Percentiles rank a stretch among this genome's conserved stretches.
Conservation (phyloP, 2,888 invertebrate species). For the Gymnocheta viridis region DNA sequence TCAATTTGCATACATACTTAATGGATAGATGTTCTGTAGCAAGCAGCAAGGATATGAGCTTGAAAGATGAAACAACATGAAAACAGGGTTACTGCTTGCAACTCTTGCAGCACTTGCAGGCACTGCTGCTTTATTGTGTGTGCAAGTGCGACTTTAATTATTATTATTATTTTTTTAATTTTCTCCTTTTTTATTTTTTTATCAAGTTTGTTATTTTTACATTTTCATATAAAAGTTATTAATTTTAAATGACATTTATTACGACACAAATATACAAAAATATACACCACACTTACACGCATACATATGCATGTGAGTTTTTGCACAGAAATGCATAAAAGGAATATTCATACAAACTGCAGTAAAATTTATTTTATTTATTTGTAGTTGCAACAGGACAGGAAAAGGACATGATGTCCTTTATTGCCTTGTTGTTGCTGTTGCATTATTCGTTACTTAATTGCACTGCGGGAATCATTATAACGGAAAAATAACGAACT, state of each 20-base stretch:
- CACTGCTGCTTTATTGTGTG: not conserved
- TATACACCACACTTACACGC: not conserved
- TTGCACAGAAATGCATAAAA: not conserved
- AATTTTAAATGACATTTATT: constrained; percentile 74
- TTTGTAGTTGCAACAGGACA: constrained; percentile 43
- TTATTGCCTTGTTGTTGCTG: constrained; percentile 51
- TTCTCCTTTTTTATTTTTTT: constrained; percentile 5
- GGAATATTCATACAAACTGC: constrained; percentile 51
- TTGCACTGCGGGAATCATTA: constrained; percentile 70
- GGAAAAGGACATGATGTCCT: constrained; percentile 65
- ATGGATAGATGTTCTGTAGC: constrained; percentile 3
- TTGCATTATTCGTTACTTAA: constrained; percentile 64
- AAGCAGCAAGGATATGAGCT: constrained; percentile 30
- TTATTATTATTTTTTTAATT: constrained; percentile 36
- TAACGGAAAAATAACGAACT: constrained; percentile 65
- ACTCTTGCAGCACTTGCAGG: not conserved
- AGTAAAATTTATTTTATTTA: constrained; percentile 15
- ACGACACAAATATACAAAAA: constrained; percentile 49
- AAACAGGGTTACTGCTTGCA: constrained; percentile 21
- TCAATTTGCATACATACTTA: constrained; percentile 55
- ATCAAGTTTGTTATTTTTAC: constrained; percentile 51
- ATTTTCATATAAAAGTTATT: constrained; percentile 71
- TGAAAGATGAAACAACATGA: constrained; percentile 13
- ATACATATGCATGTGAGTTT: not conserved
- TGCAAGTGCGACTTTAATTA: constrained; percentile 49